Evolutionary conservation across 1,140 invertebrate genomes (phyloP).

Genomic region (Wasmannia auropunctata): DNA sequence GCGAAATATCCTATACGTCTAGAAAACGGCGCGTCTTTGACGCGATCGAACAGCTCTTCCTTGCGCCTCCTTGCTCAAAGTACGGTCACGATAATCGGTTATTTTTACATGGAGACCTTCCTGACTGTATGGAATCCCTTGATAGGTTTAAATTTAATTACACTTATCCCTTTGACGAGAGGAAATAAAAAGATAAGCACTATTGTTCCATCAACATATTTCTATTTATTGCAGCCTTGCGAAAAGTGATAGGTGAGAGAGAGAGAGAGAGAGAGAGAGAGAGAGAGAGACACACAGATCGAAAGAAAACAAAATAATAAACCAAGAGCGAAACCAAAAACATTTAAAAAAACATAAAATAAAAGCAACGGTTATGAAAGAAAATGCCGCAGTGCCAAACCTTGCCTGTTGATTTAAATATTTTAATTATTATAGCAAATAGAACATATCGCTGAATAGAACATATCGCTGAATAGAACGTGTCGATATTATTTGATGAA

Average conservation of each 20-base stretch:
- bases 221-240: constrained; percentile 13
- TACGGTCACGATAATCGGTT: constrained; percentile 34
- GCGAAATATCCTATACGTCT: constrained; percentile 35
- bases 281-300: background rate
- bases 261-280: background rate
- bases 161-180: background rate
- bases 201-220: background rate
- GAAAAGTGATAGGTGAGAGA: background rate
- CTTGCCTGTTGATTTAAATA: background rate
- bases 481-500: too few relatives aligned
- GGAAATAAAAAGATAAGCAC: constrained; percentile 26
- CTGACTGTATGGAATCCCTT: background rate
- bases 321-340: background rate
- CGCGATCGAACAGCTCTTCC: background rate
- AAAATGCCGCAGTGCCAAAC: background rate
- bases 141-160: constrained; percentile 21
- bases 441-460: too few relatives aligned
- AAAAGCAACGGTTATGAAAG: background rate
- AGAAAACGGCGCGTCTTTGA: constrained; percentile 46
- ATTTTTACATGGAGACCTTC: constrained; percentile 16
- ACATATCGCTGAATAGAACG: too few relatives aligned
- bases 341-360: background rate
- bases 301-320: constrained; percentile 1
- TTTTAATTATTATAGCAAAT: background rate
- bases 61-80: constrained; percentile 57